phyloP scores from a whole-genome alignment of 2,797 vertebrate genomes.

The Bryconaethiops microstoma region DNA sequence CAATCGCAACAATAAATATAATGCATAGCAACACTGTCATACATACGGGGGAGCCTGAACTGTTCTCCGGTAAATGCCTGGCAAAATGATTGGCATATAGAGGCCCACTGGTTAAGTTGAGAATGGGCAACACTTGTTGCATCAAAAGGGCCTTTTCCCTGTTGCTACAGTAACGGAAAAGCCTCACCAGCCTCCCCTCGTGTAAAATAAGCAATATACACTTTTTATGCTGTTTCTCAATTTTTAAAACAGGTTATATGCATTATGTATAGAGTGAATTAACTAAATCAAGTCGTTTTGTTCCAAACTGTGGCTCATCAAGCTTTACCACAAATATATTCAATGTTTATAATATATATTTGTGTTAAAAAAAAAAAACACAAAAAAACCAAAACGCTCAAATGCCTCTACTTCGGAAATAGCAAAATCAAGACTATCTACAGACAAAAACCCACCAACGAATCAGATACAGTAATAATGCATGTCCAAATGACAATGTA shows the following conservation, averaged over 20 bases:
- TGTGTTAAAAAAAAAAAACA: slow-evolving; percentile 82
- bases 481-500: slow-evolving; percentile 86
- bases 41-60: slow-evolving; percentile 92
- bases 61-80: slow-evolving; percentile 85
- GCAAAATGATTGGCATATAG: slow-evolving; percentile 73
- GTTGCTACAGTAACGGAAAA: slow-evolving; percentile 82
- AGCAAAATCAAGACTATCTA: slow-evolving; percentile 96
- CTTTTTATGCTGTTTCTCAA: slow-evolving; percentile 82
- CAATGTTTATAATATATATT: slow-evolving; percentile 73
- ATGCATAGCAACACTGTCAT: slow-evolving; percentile 96
- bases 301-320: slow-evolving; percentile 91
- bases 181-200: slow-evolving; percentile 85
- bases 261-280: slow-evolving; percentile 87
- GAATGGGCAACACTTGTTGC: slow-evolving; percentile 4
- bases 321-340: slow-evolving; percentile 96
- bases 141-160: slow-evolving; percentile 68
- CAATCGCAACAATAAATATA: slow-evolving; percentile 71
- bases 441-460: slow-evolving; percentile 93
- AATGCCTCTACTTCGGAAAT: slow-evolving; percentile 85
- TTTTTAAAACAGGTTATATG: slow-evolving; percentile 91
- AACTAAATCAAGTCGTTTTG: slow-evolving; percentile 84
- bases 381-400: slow-evolving; percentile 65
- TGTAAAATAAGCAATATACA: slow-evolving; percentile 95
- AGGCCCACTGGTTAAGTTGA: slow-evolving; percentile 29
- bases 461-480: slow-evolving; percentile 91